A percentile compares a stretch with the other conserved stretches of the same genome.
These are phyloP conservation scores for Hemicentrotus pulcherrimus DNA, from an alignment of 35 echinoderm and acorn worm species.

Conservation along the genomic window DNA sequence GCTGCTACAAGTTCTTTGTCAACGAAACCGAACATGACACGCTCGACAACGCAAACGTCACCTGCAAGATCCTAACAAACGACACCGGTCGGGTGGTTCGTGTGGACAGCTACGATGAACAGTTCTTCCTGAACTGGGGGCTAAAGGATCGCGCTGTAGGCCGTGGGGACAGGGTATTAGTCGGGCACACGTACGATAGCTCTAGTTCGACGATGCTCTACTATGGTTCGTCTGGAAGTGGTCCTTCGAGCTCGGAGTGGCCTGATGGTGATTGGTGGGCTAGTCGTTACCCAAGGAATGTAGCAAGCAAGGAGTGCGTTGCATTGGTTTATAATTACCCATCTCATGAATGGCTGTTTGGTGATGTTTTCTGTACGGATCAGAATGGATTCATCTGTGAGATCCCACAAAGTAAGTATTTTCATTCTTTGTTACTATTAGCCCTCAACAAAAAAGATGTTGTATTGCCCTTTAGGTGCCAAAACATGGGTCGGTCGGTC, in stretches of 20 bases:
- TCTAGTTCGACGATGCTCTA: slow-evolving; percentile 25
- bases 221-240: not conserved
- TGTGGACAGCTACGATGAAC: slow-evolving; percentile 62
- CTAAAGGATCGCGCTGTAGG: slow-evolving; percentile 46
- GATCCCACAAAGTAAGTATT: slow-evolving; percentile 66
- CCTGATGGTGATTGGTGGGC: slow-evolving; percentile 61
- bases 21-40: not conserved
- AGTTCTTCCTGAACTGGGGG: slow-evolving; percentile 72
- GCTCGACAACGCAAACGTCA: slow-evolving; percentile 53
- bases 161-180: slow-evolving; percentile 13
- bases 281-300: slow-evolving; percentile 48
- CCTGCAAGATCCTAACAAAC: slow-evolving; percentile 61
- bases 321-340: slow-evolving; percentile 58
- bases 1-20: slow-evolving; percentile 57
- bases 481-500: too few relatives aligned
- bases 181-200: slow-evolving; percentile 57
- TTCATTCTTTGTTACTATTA: too few relatives aligned
- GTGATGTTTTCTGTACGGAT: slow-evolving; percentile 59
- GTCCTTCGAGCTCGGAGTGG: slow-evolving; percentile 43
- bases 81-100: slow-evolving; percentile 63
- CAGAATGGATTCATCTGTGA: slow-evolving; percentile 71
- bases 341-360: slow-evolving; percentile 67
- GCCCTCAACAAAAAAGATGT: too few relatives aligned
- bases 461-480: too few relatives aligned
- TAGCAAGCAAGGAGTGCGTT: slow-evolving; percentile 55